Conservation (phyloP, 2,888 invertebrate genomes). For the Drosophila barbarae region DNA sequence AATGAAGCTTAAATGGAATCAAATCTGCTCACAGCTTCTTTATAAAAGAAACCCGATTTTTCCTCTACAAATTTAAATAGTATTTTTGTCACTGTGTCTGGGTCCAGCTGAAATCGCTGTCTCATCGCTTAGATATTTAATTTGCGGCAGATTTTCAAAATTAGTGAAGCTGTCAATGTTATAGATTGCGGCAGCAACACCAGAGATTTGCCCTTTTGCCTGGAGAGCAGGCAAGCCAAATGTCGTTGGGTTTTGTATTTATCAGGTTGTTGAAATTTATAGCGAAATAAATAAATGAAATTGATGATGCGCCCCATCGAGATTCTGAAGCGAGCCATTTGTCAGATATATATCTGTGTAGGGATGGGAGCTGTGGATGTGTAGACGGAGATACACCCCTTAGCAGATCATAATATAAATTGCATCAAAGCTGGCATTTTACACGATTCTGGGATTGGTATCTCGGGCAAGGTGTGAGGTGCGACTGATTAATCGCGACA, state of each 20-base stretch:
- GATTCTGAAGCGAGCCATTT: slow-evolving; percentile 57
- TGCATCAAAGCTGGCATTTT: slow-evolving; percentile 64
- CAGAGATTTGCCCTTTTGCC: slow-evolving; percentile 46
- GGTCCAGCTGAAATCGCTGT: slow-evolving; percentile 4
- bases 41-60: background rate
- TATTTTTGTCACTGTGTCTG: slow-evolving; percentile 2
- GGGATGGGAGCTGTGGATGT: slow-evolving; percentile 7
- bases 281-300: slow-evolving; percentile 25
- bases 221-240: slow-evolving; percentile 16
- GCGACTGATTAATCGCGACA: slow-evolving; percentile 60
- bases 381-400: slow-evolving; percentile 13
- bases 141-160: slow-evolving; percentile 36
- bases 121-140: slow-evolving; percentile 25
- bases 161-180: slow-evolving; percentile 68
- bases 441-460: slow-evolving; percentile 71
- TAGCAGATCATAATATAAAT: slow-evolving; percentile 26
- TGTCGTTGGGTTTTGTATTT: slow-evolving; percentile 38
- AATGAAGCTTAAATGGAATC: background rate
- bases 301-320: slow-evolving; percentile 43
- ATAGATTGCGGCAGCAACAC: slow-evolving; percentile 70
- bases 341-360: slow-evolving; percentile 35
- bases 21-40: background rate
- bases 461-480: slow-evolving; percentile 24
- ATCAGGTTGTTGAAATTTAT: slow-evolving; percentile 37
- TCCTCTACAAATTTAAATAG: background rate